Conservation (phyloP, 2,888 invertebrate species). For the Macrophya alboannulata region DNA sequence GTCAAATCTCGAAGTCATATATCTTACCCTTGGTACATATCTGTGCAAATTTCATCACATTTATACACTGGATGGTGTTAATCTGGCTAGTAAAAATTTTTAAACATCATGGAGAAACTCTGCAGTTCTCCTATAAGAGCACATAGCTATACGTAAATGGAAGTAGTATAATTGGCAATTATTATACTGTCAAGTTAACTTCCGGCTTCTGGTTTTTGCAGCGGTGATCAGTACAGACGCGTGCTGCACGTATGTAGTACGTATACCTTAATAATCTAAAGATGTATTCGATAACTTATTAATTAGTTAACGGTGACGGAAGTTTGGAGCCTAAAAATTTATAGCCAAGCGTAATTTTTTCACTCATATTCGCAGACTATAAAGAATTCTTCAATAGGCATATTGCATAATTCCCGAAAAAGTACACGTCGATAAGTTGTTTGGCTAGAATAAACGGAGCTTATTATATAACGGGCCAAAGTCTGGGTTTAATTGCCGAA, state of each 20-base stretch:
- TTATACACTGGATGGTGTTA: neutral
- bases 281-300: neutral
- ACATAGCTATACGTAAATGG: slow-evolving; percentile 12
- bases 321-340: neutral
- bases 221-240: neutral
- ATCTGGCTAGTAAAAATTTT: neutral
- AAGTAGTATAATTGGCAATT: slow-evolving; percentile 33
- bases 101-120: slow-evolving; percentile 23
- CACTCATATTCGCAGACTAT: neutral
- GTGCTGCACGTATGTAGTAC: neutral
- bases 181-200: slow-evolving; percentile 35
- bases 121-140: neutral
- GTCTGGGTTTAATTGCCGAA: neutral
- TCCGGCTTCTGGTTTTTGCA: slow-evolving; percentile 33
- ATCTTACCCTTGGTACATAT: neutral
- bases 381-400: neutral
- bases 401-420: neutral
- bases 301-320: neutral
- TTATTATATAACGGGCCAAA: slow-evolving; percentile 1
- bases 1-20: neutral
- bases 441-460: neutral
- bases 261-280: neutral
- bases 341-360: neutral
- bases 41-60: neutral
- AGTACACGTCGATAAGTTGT: neutral